Evolutionary conservation across 1,140 invertebrate species (phyloP).

Genomic region (Drosophila orosa): DNA sequence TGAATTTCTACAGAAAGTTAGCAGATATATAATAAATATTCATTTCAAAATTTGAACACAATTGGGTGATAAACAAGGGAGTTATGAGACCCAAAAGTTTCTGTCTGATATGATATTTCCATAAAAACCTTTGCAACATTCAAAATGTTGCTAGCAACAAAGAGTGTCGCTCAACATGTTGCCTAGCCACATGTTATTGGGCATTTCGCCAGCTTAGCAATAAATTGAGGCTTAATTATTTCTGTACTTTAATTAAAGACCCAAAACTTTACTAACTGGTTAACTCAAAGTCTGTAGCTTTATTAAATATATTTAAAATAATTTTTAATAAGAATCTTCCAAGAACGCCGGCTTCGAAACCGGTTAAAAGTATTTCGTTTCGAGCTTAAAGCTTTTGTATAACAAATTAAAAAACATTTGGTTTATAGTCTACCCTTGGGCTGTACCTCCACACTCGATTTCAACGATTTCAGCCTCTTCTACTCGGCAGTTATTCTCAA

Average conservation of each 20-base stretch:
- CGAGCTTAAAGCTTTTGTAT: slow-evolving; percentile 16
- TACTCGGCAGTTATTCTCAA: slow-evolving; percentile 40
- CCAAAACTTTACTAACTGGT: not conserved
- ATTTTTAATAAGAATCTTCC: not conserved
- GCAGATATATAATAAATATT: too few relatives aligned
- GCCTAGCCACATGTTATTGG: not conserved
- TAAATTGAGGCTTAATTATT: not conserved
- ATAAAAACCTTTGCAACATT: not conserved
- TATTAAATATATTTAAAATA: not conserved
- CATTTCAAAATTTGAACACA: too few relatives aligned
- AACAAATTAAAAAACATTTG: not conserved
- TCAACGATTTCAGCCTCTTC: not conserved
- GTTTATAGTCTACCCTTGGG: slow-evolving; percentile 22
- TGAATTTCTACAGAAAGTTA: too few relatives aligned
- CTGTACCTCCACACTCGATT: not conserved
- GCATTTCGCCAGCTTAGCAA: not conserved
- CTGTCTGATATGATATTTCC: too few relatives aligned
- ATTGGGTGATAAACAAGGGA: too few relatives aligned
- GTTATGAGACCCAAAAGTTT: too few relatives aligned
- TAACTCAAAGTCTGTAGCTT: not conserved
- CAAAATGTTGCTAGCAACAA: not conserved
- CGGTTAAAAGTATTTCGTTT: not conserved
- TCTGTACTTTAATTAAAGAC: too few relatives aligned
- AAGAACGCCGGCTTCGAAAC: slow-evolving; percentile 3
- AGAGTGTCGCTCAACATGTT: not conserved